Conservation (phyloP, 2,888 invertebrate genomes). For the Argyresthia albistria region DNA sequence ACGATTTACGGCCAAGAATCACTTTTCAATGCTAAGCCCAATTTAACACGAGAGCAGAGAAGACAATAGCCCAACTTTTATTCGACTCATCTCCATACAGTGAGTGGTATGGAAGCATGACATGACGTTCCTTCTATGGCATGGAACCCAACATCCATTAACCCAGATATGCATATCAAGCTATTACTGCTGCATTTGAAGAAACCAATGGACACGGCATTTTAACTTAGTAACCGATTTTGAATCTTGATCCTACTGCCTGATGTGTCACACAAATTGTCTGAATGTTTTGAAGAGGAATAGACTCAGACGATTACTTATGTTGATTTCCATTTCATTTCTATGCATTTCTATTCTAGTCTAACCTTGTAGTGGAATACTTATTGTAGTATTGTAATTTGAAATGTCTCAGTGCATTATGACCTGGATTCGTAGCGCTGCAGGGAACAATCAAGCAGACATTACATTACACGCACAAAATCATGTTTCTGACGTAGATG, state of each 20-base stretch:
- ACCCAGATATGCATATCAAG: conserved; percentile 40
- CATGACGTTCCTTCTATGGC: conserved; percentile 18
- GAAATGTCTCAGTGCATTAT: too few relatives aligned
- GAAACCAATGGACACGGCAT: conserved; percentile 13
- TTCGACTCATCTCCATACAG: conserved; percentile 1
- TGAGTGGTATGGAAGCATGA: conserved; percentile 22
- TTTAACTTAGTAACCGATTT: conserved; percentile 8
- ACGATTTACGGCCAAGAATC: too few relatives aligned
- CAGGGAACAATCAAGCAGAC: background rate
- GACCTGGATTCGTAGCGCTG: too few relatives aligned
- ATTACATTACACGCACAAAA: background rate
- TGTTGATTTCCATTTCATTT: too few relatives aligned
- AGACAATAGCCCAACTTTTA: conserved; percentile 1
- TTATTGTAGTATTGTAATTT: too few relatives aligned
- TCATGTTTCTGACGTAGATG: too few relatives aligned
- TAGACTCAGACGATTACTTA: too few relatives aligned
- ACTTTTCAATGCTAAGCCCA: background rate
- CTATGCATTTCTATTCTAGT: too few relatives aligned
- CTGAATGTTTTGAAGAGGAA: too few relatives aligned
- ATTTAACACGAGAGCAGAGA: background rate
- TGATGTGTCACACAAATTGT: too few relatives aligned
- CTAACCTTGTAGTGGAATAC: too few relatives aligned
- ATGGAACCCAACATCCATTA: conserved; percentile 27
- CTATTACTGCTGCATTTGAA: conserved; percentile 10
- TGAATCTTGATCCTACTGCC: too few relatives aligned